Evolutionary conservation across 2,888 invertebrate genomes (phyloP), one percentile per base, ranked within the genome.

Genomic region (Linnaemya vulpina): DNA sequence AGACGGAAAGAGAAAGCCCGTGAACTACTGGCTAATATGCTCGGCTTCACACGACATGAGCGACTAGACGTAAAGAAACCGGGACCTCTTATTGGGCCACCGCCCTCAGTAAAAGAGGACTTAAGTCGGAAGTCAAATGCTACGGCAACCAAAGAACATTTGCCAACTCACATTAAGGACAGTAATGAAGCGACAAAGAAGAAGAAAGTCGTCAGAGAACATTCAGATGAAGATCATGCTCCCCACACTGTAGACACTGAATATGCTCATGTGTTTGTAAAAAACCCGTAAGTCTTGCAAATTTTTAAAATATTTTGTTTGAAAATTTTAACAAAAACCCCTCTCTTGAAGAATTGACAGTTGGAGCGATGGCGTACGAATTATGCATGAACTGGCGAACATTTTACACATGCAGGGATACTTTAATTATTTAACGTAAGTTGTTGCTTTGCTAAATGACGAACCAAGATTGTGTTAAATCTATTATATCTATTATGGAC

Each of bases 41-140:
- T 95, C 93, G 97, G 96, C 86, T 98, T 98, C 93, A 96, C 96
- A 89, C 94, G 98, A 89, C 96, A 96, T 89, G 98, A 98, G 93
- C 94, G 98, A 89, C 94, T 97, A 87, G 98, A 98, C 93, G 98
- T 98, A 70, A 98, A 98, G 93, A 98, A 98, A 93, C 98, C 98
- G n/a, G 98, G 98, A 81, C 98, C 98, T 68, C 95, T 95, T 83
- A 95, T 92, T 55, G 92, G 91, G 20, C 92, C 92, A n/a, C 92
- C 91, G 17, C 88, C 87, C 7, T 87, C 89, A 15, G 71, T 83
- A 4, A 77, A 88, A 40, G 87, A 87, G 10, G 88, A 88, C 20
- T 46, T 67, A 15, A 68, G 30, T 11, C 68, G 51, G 17, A 86
- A 79, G 13, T 51, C 51, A 10, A 86, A 78, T 62, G 63, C 68